phyloP scores from a whole-genome alignment of 1,140 invertebrate species.

The Drosophila watanabei region DNA sequence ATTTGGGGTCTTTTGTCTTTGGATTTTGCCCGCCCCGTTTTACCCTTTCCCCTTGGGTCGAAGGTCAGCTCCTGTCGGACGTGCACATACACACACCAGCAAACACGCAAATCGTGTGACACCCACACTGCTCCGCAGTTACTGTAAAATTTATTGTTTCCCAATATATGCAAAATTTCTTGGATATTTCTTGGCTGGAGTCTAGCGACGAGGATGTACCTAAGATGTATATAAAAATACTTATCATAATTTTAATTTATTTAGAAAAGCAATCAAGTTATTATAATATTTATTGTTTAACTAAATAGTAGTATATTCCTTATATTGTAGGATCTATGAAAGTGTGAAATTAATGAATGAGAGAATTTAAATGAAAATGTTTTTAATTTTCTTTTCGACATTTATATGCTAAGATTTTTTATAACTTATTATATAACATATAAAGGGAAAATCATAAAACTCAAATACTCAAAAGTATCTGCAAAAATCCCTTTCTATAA shows the following conservation, averaged over 20 bases:
- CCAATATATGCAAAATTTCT: slow-evolving; percentile 78
- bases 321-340: no score
- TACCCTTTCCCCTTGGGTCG: slow-evolving; percentile 41
- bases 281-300: neutral
- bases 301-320: neutral
- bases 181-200: neutral
- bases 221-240: neutral
- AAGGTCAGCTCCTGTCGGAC: slow-evolving; percentile 73
- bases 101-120: slow-evolving; percentile 22
- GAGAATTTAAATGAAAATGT: no score
- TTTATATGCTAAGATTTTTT: neutral
- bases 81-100: slow-evolving; percentile 31
- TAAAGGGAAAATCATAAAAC: neutral
- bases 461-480: neutral
- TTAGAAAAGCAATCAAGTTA: neutral
- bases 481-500: neutral
- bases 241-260: neutral
- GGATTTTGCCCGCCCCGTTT: slow-evolving; percentile 8
- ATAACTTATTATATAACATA: neutral
- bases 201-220: slow-evolving; percentile 3
- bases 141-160: slow-evolving; percentile 81
- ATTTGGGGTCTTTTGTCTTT: slow-evolving; percentile 77
- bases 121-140: slow-evolving; percentile 45
- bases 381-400: neutral
- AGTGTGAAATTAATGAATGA: no score